Evolutionary conservation across 2,888 invertebrate genomes (phyloP).

Genomic region (Griposia aprilina): DNA sequence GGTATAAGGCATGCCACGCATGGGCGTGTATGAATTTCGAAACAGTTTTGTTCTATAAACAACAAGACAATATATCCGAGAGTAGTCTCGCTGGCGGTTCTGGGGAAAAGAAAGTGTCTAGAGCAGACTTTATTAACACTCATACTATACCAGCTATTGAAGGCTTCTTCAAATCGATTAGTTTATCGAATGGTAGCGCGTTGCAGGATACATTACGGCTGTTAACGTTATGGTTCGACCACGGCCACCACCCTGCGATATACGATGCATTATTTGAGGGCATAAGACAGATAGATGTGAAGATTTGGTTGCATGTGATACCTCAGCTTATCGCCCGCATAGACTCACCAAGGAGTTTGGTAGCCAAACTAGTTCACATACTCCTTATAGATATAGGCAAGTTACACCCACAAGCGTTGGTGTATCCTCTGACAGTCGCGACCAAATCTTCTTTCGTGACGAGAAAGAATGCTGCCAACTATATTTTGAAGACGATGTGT

Average conservation of each 20-base stretch:
- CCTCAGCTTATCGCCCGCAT: conserved; percentile 99
- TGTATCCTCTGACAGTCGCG: conserved; percentile 99
- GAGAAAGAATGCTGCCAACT: conserved; percentile 97
- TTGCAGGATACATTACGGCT: conserved; percentile 98
- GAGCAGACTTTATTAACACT: conserved; percentile 85
- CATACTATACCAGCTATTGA: conserved; percentile 98
- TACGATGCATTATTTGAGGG: conserved; percentile 98
- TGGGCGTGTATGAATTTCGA: conserved; percentile 99
- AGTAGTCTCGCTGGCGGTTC: conserved; percentile 86
- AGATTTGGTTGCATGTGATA: conserved; percentile 99
- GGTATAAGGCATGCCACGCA: conserved; percentile 99
- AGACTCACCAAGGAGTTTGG: conserved; percentile 97
- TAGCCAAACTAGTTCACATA: conserved; percentile 97
- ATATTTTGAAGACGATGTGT: conserved; percentile 98
- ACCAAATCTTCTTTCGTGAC: conserved; percentile 97
- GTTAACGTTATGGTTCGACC: conserved; percentile 99
- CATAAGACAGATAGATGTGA: conserved; percentile 97
- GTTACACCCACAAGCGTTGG: conserved; percentile 98
- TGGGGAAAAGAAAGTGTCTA: conserved; percentile 85
- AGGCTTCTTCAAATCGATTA: conserved; percentile 98
- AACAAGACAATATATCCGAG: conserved; percentile 87
- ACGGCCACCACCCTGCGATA: conserved; percentile 97
- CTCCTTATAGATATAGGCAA: conserved; percentile 99
- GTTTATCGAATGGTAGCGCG: conserved; percentile 97
- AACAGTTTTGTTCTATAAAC: conserved; percentile 93